phyloP scores from a whole-genome alignment of 2,888 invertebrate species.

The Apotomis capreana region DNA sequence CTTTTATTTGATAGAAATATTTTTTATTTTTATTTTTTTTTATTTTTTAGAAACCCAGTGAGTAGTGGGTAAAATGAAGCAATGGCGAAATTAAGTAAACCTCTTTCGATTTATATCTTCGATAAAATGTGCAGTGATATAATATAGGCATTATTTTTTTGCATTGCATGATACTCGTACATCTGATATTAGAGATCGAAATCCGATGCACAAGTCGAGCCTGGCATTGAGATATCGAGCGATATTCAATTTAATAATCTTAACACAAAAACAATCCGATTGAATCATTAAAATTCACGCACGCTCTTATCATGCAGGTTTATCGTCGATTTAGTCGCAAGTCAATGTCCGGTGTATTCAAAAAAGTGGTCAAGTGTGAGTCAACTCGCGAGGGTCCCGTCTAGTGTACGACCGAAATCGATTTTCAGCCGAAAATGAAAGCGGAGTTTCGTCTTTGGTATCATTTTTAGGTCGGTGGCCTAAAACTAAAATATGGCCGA shows the following conservation, averaged over 20 bases:
- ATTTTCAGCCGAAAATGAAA: too few species aligned
- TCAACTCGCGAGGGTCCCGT: too few species aligned
- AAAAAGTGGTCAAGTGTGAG: constrained; percentile 11
- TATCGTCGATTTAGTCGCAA: constrained; percentile 19
- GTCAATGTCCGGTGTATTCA: not conserved
- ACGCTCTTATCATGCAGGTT: not conserved
- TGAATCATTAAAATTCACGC: constrained; percentile 27
- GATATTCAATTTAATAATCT: constrained; percentile 24
- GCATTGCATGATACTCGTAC: not conserved
- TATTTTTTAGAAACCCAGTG: too few species aligned
- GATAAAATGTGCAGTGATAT: not conserved
- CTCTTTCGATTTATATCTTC: too few species aligned
- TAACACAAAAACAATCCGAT: constrained; percentile 20
- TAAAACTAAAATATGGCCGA: too few species aligned
- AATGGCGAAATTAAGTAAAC: too few species aligned
- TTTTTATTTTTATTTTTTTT: too few species aligned
- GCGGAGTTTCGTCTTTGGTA: too few species aligned
- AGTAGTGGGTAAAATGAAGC: too few species aligned
- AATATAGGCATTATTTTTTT: not conserved
- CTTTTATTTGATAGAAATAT: too few species aligned
- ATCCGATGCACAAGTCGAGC: constrained; percentile 4
- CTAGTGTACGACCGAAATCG: too few species aligned
- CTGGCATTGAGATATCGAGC: constrained; percentile 25
- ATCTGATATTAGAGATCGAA: constrained; percentile 1
- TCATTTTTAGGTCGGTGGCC: too few species aligned